Base-by-base conservation (phyloP, 2,888 invertebrate species). In the Anoplius nigerrimus region DNA sequence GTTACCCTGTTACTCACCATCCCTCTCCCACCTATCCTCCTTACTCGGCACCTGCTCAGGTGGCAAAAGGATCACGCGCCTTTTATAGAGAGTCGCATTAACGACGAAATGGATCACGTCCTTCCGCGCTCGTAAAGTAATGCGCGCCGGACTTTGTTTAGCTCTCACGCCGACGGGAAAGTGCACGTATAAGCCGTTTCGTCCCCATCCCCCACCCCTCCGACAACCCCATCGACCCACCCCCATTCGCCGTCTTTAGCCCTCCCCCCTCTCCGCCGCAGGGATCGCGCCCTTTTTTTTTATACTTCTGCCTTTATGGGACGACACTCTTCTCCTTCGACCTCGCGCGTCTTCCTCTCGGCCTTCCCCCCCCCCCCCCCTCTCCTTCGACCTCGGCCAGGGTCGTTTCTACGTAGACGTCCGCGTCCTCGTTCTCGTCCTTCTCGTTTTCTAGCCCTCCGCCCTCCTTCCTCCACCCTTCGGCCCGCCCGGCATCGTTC, bases 51-150 rank as follows among this genome's bases (percentile, higher is more conserved):
- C 48, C 48, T 48, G 57, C n/a, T 13, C 20, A 65, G 62, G 62
- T 61, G 56, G 56, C 59, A 61, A 62, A 58, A 58, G 64, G 70
- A 72, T 76, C 70, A 63, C 66, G 68, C 68, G 71, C 57, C 78
- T 84, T 86, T 87, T 84, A 86, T 84, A 81, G 84, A 81, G 82
- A 82, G 82, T 84, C 83, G 81, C 86, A 85, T 88, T 87, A 87
- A 87, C 87, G 82, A 74, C 79, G 79, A 81, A 86, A 88, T 87
- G 87, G 87, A 86, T 87, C 87, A 88, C 88, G 86, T 87, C 78
- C 78, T 78, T 74, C 55, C 52, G 34, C 75, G 80, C 85, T 86
- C 88, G 87, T 88, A 88, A 88, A 88, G 82, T 81, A 84, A 86
- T 84, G 79, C 79, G 71, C 74, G 74, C 80, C 67, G 83, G 85